Evolutionary conservation across 2,888 invertebrate species (phyloP).

Genomic region (Lasioglossum calceatum): DNA sequence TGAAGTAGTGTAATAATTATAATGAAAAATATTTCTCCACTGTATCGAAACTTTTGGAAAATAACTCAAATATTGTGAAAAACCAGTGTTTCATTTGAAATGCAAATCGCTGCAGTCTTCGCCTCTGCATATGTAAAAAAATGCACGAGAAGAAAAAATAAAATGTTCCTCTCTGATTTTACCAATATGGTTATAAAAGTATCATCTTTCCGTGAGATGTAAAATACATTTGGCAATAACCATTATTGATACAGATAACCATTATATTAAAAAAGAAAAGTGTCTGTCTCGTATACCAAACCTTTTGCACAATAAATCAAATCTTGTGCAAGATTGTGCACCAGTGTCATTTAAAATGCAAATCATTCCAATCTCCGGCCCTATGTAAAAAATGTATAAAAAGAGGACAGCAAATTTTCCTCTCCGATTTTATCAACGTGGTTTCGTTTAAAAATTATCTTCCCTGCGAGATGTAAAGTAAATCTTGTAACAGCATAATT

Average conservation of each 20-base stretch:
- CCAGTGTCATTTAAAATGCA: not conserved
- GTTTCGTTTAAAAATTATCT: not conserved
- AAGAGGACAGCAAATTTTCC: not conserved
- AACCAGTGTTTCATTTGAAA: not conserved
- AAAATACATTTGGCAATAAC: not conserved
- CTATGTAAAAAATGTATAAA: not conserved
- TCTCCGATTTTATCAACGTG: not conserved
- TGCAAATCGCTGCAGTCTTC: not conserved
- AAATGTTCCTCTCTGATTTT: not conserved
- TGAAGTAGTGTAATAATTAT: not conserved
- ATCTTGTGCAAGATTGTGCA: not conserved
- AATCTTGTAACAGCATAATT: not conserved
- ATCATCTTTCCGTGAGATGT: not conserved
- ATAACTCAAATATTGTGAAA: not conserved
- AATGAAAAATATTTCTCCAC: not conserved
- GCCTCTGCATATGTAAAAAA: not conserved
- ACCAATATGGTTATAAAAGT: not conserved
- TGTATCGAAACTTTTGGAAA: not conserved
- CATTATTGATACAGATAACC: too few species aligned
- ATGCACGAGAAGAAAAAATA: not conserved
- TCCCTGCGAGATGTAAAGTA: not conserved
- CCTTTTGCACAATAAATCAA: not conserved
- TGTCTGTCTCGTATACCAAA: not conserved
- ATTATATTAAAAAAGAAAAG: not conserved
- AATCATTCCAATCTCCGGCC: not conserved